Evolutionary conservation across 2,797 vertebrate species (phyloP).

Genomic region (Acanthis flammea): DNA sequence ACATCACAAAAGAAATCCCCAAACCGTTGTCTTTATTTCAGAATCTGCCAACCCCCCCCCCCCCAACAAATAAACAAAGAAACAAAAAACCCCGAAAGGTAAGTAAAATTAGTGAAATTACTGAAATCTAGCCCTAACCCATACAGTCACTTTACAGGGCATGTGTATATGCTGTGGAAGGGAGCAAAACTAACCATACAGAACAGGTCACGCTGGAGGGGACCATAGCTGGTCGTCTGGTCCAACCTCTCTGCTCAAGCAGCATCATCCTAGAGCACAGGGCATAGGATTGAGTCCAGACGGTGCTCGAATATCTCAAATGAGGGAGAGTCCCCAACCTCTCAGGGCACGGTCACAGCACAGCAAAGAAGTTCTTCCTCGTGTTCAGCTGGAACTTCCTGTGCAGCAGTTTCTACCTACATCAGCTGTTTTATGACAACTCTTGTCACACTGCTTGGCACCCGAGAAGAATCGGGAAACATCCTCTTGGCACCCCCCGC

Average conservation of each 20-base stretch:
- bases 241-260: neutral
- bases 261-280: fast-evolving
- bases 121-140: neutral
- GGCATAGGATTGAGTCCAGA: neutral
- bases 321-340: neutral
- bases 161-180: neutral
- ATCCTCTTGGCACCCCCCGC: fast-evolving
- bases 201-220: neutral
- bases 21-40: neutral
- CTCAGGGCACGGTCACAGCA: neutral
- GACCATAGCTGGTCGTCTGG: fast-evolving
- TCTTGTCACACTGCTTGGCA: neutral
- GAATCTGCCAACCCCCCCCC: neutral
- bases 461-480: neutral
- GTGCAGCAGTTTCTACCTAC: neutral
- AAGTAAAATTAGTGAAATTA: neutral
- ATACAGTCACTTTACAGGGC: neutral
- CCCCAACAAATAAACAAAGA: neutral
- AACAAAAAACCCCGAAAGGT: neutral
- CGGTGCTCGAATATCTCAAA: fast-evolving
- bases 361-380: neutral
- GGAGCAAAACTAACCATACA: neutral
- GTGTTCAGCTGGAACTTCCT: neutral
- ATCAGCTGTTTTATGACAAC: neutral
- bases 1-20: neutral